phyloP scores from a whole-genome alignment of 2,797 vertebrate species.

The Garrulus glandarius region DNA sequence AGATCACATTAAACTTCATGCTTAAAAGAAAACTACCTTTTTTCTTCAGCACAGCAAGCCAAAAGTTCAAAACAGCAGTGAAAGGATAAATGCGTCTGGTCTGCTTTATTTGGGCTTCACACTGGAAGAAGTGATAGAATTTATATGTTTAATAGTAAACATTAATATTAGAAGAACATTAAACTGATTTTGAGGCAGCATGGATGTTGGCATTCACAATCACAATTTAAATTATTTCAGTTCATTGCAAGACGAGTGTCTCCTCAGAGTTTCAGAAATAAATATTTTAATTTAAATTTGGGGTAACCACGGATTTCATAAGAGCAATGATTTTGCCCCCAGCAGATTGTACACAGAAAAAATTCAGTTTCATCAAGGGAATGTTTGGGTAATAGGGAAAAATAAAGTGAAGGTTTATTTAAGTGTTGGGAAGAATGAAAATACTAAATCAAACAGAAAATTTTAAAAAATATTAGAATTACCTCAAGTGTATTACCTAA shows the following conservation, averaged over 20 bases:
- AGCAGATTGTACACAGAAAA: not conserved
- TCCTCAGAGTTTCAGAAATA: not conserved
- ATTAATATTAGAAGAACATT: not conserved
- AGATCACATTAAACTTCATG: slow-evolving; percentile 19
- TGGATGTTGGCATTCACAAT: not conserved
- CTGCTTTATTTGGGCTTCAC: slow-evolving; percentile 12
- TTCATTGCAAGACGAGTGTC: not conserved
- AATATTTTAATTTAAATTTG: not conserved
- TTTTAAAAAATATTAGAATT: not conserved
- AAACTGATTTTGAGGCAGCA: not conserved
- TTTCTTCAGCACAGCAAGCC: not conserved
- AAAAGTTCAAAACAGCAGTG: not conserved
- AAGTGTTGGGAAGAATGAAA: not conserved
- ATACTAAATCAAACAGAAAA: not conserved
- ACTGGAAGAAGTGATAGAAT: not conserved
- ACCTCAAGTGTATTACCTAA: not conserved
- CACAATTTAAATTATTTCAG: not conserved
- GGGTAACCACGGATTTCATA: not conserved
- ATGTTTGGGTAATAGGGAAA: not conserved
- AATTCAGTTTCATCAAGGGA: not conserved
- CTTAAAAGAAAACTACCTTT: slow-evolving; percentile 20
- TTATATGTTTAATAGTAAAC: not conserved
- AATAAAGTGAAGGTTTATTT: not conserved
- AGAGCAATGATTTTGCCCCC: not conserved
- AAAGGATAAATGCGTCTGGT: not conserved